phyloP scores from a whole-genome alignment of 2,113 vertebrate genomes.

The Pachyramphus minor region DNA sequence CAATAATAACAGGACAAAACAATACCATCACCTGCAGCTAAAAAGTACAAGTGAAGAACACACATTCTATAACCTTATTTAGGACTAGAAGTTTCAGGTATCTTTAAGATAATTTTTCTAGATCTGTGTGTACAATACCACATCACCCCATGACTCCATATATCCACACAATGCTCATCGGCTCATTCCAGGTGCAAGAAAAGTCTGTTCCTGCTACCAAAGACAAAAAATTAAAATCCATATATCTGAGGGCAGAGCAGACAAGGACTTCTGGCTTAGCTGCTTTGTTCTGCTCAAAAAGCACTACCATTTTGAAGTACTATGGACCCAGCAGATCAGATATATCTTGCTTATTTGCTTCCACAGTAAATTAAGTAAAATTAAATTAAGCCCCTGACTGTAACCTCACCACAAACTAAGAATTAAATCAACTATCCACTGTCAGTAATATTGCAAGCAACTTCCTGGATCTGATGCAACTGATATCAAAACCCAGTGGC shows the following conservation, averaged over 20 bases:
- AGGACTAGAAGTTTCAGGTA: neutral
- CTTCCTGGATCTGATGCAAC: neutral
- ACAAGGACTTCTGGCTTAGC: neutral
- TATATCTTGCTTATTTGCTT: neutral
- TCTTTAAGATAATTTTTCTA: neutral
- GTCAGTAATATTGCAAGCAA: neutral
- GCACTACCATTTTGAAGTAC: neutral
- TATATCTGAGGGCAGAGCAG: neutral
- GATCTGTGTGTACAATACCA: neutral
- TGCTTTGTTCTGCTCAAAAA: neutral
- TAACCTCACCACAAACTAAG: neutral
- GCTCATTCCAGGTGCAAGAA: neutral
- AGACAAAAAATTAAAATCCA: neutral
- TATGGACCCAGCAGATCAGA: neutral
- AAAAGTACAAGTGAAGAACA: neutral
- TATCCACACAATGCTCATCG: neutral
- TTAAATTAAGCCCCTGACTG: neutral
- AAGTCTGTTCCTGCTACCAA: neutral
- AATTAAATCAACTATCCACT: neutral
- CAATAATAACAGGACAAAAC: neutral
- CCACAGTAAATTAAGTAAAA: neutral
- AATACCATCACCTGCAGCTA: neutral
- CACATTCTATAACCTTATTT: neutral
- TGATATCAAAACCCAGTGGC: neutral
- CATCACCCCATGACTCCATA: neutral